A percentile compares a stretch with the other conserved stretches of the same genome.
These are phyloP conservation scores for Caenorhabditis plicata DNA, from an alignment of 2,888 invertebrate species.

Conservation along the genomic window DNA sequence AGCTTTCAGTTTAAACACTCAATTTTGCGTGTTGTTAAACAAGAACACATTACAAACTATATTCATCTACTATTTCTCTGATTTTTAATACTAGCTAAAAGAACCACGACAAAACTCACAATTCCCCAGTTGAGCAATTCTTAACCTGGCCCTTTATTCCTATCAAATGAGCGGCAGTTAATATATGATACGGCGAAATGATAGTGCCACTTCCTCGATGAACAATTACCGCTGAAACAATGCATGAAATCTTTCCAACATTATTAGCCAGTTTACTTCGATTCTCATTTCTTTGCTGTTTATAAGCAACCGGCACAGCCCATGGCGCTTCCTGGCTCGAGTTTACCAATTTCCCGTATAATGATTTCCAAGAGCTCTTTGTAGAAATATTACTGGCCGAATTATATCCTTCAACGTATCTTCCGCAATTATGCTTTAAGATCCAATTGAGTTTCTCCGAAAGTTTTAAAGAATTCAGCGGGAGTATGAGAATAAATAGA, in stretches of 20 bases:
- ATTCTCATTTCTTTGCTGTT: background rate
- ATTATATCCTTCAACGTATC: constrained; percentile 14
- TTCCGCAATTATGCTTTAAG: constrained; percentile 19
- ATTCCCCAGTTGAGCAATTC: constrained; percentile 20
- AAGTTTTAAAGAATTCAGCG: background rate
- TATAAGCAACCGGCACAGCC: constrained; percentile 15
- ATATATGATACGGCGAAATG: constrained; percentile 26
- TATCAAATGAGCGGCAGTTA: constrained; percentile 25
- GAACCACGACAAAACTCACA: background rate
- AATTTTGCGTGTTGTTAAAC: too few species aligned
- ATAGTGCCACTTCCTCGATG: constrained; percentile 24
- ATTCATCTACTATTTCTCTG: too few species aligned
- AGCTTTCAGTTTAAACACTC: too few species aligned
- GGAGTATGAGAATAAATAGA: background rate
- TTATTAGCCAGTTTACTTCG: too few species aligned
- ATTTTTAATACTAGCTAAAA: background rate
- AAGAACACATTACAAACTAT: too few species aligned
- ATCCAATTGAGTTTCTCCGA: constrained; percentile 5
- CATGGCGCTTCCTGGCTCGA: constrained; percentile 16
- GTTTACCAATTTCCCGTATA: background rate
- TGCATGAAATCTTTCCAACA: too few species aligned
- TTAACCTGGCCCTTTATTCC: constrained; percentile 13
- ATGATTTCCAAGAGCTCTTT: background rate
- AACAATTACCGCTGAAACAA: too few species aligned
- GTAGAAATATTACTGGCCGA: too few species aligned